Base-by-base conservation (phyloP, 2,797 vertebrate species). In the Acropternis orthonyx region DNA sequence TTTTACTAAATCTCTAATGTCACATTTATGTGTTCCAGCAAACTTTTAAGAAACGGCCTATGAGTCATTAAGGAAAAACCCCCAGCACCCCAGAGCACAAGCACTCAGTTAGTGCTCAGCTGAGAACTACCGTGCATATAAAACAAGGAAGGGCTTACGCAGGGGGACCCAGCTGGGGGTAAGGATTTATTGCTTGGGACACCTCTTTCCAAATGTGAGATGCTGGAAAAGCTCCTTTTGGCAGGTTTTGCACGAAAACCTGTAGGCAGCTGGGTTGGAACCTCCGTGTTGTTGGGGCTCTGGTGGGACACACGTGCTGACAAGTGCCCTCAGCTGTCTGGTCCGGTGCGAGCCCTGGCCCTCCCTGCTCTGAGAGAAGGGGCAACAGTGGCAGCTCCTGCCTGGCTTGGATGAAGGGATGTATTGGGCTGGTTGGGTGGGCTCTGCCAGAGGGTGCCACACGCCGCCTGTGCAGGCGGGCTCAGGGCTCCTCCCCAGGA, bases 381-480 rank as follows among this genome's bases (percentile, higher is more conserved):
- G 46, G 18, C 55, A 23, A 11, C 5, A 10, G 30, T 3, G 22
- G 43, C 61, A 77, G 41, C 69, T 88, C 12, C 51, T 9, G 10
- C 0, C 0, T 75, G 84, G 9, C 49, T 49, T 78, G 66, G 30
- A 30, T 54, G 22, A 66, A 37, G 10, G n/a, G 39, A 1, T 39
- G 0, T 15, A 2, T 6, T 18, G 62, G 68, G 36, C 43, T 72
- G 62, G 6, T n/a, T 0, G 19, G 34, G 22, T 41, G 51, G 62
- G 12, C 6, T 26, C 34, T 73, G 32, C 54, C 2, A 1, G 13
- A 32, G 46, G 37, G 21, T 61, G 51, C 62, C 2, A 2, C 10
- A 0, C 0, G 2, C 48, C 28, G 21, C 32, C 54, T 1, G 2
- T 20, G 1, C n/a, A n/a, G 32, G 22, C 1, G 1, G 12, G 28